These are phyloP conservation scores for Paragorgia papillata DNA, from an alignment of 92 coral and sea anemone species.

Conservation along the genomic window DNA sequence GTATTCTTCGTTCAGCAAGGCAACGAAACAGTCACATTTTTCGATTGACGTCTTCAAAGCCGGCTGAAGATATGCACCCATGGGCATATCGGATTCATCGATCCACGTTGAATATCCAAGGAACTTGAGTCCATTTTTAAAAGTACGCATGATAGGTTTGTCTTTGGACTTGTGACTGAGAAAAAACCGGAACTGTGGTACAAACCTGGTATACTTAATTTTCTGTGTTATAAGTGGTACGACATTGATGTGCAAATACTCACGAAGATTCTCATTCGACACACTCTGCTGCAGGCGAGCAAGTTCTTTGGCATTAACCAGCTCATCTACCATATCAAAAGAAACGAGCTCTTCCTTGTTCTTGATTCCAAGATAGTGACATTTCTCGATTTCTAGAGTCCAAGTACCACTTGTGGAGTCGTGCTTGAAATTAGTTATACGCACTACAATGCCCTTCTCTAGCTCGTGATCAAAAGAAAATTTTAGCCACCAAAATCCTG, in stretches of 20 bases:
- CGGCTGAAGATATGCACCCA: constrained; percentile 35
- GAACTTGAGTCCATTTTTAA: constrained; percentile 64
- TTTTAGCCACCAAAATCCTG: constrained; percentile 72
- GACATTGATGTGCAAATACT: constrained; percentile 61
- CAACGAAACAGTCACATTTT: constrained; percentile 63
- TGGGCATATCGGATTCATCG: constrained; percentile 59
- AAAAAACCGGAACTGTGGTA: constrained; percentile 70
- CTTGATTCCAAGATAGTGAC: constrained; percentile 60
- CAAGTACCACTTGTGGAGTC: constrained; percentile 36
- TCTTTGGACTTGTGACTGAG: constrained; percentile 73
- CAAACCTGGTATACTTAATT: constrained; percentile 64
- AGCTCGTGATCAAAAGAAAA: constrained; percentile 64
- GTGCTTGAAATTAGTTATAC: constrained; percentile 67
- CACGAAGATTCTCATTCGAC: constrained; percentile 54
- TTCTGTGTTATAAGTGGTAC: constrained; percentile 63
- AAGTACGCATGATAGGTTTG: constrained; percentile 71
- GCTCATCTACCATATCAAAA: constrained; percentile 67
- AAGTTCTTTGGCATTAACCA: constrained; percentile 55
- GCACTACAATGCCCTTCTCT: constrained; percentile 63
- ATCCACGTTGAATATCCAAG: constrained; percentile 72
- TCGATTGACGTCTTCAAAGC: constrained; percentile 61
- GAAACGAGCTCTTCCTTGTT: constrained; percentile 57
- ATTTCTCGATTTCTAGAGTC: constrained; percentile 68
- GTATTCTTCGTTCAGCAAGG: constrained; percentile 72
- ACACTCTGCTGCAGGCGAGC: constrained; percentile 50